Evolutionary conservation across 2,113 vertebrate species (phyloP).

Genomic region (Xenopus borealis): DNA sequence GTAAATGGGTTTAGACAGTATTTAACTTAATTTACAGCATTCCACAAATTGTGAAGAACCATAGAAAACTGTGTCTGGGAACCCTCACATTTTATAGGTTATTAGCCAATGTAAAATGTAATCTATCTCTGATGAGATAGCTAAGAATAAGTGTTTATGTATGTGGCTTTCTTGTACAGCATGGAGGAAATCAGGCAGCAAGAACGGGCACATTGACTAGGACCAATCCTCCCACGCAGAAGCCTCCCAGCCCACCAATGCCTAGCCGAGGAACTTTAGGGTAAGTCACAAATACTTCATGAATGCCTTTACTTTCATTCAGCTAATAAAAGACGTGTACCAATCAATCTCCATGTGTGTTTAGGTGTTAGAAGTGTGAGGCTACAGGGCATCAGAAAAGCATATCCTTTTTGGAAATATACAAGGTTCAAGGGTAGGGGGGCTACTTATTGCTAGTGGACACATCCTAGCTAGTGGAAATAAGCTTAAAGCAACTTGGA

Average conservation of each 20-base stretch:
- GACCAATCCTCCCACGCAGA: conserved; percentile 98
- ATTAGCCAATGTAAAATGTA: conserved; percentile 50
- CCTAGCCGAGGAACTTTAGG: conserved; percentile 94
- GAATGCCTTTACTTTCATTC: no score
- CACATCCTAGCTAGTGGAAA: no score
- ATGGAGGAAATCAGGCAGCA: conserved; percentile 92
- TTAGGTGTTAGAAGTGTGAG: no score
- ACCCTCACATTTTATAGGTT: conserved; percentile 55
- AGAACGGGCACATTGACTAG: conserved; percentile 94
- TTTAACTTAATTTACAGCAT: neutral
- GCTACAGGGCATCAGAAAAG: no score
- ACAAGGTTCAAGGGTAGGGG: no score
- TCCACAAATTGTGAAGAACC: no score
- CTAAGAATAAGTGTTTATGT: neutral
- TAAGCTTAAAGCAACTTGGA: no score
- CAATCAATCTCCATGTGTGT: no score
- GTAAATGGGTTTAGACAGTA: no score
- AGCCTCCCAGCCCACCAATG: conserved; percentile 96
- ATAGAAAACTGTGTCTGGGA: conserved; percentile 62
- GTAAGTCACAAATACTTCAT: conserved; percentile 64
- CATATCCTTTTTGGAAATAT: no score
- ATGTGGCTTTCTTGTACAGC: conserved; percentile 70
- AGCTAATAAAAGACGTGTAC: no score
- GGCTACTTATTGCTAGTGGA: no score
- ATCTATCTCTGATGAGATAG: neutral